Base-by-base conservation (phyloP, 2,888 invertebrate genomes). In the Desoria tigrina region DNA sequence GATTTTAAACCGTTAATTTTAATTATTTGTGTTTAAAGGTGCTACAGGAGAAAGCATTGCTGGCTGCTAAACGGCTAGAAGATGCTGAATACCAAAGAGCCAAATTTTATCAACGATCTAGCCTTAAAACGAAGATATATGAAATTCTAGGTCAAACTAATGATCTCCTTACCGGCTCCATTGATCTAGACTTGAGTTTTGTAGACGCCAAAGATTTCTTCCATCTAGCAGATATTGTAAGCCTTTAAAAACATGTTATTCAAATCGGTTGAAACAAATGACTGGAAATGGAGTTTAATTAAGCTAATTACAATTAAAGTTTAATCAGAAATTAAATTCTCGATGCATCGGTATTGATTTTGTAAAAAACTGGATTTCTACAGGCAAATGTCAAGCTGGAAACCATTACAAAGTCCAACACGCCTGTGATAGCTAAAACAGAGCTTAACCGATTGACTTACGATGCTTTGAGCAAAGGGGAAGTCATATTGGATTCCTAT, bases 401-500 rank as follows among this genome's bases (percentile, higher is more conserved):
- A 24, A 37, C 53, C 9, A 21, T 68, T 45, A 55, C 32, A 21
- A 51, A 14, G 56, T 63, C 23, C 39, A 65, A 42, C n/a, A 39
- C 32, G 21, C 39, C 42, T 23, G 55, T 27, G 49, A 37, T 24
- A 54, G 26, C 66, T 1, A 69, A 71, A 57, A 26, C 54, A 39
- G 64, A 69, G 26, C 45, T 74, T 39, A 67, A 68, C 61, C 32
- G n/a, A 16, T 45, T 45, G 45, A 45, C 45, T 4, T 65, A 63
- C 11, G 69, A 67, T 63, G 87, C 90, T 55, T 81, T 90, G 58
- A 83, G 86, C 53, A 85, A 89, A 78, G 92, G 92, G 65, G 87
- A 89, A 78, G 83, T 85, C 73, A 83, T 92, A 72, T 81, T 92
- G 51, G 87, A 89, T 78, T 84, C 85, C 72, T 86, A 87, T 76